Evolutionary conservation across 1,140 invertebrate species (phyloP), one percentile per base, ranked within the genome.

Genomic region (Magallana angulata): DNA sequence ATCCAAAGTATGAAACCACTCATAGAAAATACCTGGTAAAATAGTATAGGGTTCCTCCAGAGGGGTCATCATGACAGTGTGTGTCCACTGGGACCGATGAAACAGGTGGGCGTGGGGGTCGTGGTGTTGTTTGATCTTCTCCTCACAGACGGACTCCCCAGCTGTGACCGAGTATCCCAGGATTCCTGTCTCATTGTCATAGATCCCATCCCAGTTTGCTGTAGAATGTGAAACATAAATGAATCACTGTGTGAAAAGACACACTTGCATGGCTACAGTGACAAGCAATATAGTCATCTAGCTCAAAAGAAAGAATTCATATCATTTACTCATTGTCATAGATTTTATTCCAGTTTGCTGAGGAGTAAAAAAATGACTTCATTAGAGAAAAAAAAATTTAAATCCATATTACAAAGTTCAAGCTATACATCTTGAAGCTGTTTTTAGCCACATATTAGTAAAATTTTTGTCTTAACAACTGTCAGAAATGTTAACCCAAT

Each of bases 131-230:
- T 91, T 89, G 24, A 92, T 89, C 59, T 80, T 48, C 57, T 92
- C 91, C 84, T 90, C 90, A 89, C 91, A 92, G 0, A 85, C 14
- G 6, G 88, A 24, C 30, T 48, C 83, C 4, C 92, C 92, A 16
- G 89, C 90, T 48, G 90, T 87, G 71, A 88, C 84, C 8, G 91
- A 85, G 82, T 92, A 93, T n/a, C 90, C 92, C 11, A 89, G 82
- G 18, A 93, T 90, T 80, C 89, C 90, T 83, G 89, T 91, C 82
- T 93, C 91, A 11, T 91, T 85, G 87, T 93, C 92, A 88, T 89
- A 84, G 64, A 92, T 87, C 30, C 92, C 92, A 89, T 93, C 90
- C 91, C 91, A 93, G 68, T 93, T 92, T 5, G 90, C 82, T 86
- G 12, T 76, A 24, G 88, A 82, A 82, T 16, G n/a, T 57, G 4